These are phyloP conservation scores for Gopherus flavomarginatus DNA, from an alignment of 2,113 vertebrate species.

Conservation along the genomic window DNA sequence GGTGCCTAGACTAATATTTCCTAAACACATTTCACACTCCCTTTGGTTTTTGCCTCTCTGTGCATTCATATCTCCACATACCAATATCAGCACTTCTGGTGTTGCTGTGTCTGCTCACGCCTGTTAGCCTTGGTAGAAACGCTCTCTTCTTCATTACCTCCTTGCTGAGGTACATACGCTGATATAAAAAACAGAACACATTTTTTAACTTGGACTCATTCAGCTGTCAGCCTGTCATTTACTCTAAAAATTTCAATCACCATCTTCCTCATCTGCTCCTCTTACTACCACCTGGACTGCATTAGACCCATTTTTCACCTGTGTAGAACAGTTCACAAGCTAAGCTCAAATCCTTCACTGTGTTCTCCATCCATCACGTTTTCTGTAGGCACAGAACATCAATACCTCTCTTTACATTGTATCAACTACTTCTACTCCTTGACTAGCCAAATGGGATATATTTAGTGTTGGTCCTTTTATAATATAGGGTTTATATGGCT, in stretches of 20 bases:
- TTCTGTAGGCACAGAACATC: neutral
- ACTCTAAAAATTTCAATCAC: neutral
- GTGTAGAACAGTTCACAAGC: neutral
- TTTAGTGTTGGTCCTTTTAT: neutral
- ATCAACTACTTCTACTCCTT: neutral
- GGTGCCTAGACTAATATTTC: too few relatives aligned
- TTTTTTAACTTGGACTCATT: neutral
- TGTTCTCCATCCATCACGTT: neutral
- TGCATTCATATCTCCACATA: too few relatives aligned
- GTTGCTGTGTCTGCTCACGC: neutral
- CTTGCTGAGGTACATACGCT: neutral
- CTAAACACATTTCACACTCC: too few relatives aligned
- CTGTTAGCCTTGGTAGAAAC: neutral
- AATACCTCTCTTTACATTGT: neutral
- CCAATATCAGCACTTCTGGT: neutral
- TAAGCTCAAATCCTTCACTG: neutral
- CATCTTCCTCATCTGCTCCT: neutral
- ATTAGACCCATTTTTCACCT: neutral
- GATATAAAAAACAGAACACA: neutral
- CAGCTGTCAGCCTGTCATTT: neutral
- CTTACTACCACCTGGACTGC: neutral
- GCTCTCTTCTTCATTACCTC: neutral
- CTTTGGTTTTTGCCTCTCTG: too few relatives aligned
- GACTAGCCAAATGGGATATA: neutral
- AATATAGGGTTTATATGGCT: neutral